phyloP scores from a whole-genome alignment of 2,797 vertebrate genomes.

The Centroberyx gerrardi region DNA sequence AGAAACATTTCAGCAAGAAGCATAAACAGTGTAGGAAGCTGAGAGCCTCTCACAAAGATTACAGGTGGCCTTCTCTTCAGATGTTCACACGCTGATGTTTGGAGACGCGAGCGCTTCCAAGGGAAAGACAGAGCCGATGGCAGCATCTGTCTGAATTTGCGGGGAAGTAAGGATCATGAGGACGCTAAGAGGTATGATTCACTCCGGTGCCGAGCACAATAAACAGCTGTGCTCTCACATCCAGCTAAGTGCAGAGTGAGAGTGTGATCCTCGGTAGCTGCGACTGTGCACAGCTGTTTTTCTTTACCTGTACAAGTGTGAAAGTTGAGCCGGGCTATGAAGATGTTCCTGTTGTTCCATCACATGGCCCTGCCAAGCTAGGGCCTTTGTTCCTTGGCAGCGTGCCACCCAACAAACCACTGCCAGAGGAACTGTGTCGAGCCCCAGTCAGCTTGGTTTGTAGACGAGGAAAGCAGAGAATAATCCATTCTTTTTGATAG shows the following conservation, averaged over 20 bases:
- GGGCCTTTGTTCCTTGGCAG: slow-evolving; percentile 70
- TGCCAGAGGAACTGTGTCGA: slow-evolving; percentile 73
- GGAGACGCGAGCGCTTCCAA: slow-evolving; percentile 35
- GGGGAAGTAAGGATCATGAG: slow-evolving; percentile 73
- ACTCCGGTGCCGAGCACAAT: slow-evolving; percentile 40
- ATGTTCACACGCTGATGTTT: slow-evolving; percentile 65
- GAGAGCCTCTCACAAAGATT: slow-evolving; percentile 52
- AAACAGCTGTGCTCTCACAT: slow-evolving; percentile 67
- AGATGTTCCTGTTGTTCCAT: slow-evolving; percentile 64
- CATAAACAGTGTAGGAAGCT: slow-evolving; percentile 58
- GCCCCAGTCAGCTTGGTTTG: slow-evolving; percentile 65
- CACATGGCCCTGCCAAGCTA: slow-evolving; percentile 61
- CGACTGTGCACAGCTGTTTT: slow-evolving; percentile 48
- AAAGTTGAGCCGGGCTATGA: slow-evolving; percentile 55
- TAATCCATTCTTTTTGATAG: slow-evolving; percentile 77
- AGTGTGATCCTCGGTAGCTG: slow-evolving; percentile 13
- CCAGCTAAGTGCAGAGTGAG: slow-evolving; percentile 10
- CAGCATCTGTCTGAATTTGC: slow-evolving; percentile 54
- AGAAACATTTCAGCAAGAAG: slow-evolving; percentile 26
- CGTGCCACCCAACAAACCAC: slow-evolving; percentile 61
- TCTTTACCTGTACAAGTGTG: slow-evolving; percentile 62
- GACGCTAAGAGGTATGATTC: slow-evolving; percentile 73
- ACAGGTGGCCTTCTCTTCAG: slow-evolving; percentile 60
- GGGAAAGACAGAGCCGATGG: slow-evolving; percentile 37
- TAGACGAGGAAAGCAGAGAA: slow-evolving; percentile 61